Conservation (phyloP, 1,140 invertebrate genomes). For the Phocides pigmalion region DNA sequence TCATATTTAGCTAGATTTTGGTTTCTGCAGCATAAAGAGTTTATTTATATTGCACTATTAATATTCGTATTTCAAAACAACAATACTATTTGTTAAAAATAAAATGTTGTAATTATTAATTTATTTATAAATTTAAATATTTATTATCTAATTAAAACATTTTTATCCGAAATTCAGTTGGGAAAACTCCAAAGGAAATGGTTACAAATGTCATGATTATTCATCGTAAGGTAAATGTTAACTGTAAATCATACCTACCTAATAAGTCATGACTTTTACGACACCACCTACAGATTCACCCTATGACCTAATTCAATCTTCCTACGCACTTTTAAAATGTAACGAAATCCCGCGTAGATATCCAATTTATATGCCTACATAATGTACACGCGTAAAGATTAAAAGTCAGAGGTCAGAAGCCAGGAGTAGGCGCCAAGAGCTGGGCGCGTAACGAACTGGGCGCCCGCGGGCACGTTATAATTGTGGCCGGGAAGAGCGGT, state of each 20-base stretch:
- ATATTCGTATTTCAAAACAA: too few species aligned
- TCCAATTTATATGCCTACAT: constrained; percentile 29
- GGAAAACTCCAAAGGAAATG: too few species aligned
- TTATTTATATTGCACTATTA: too few species aligned
- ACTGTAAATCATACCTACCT: not conserved
- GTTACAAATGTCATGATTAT: not conserved
- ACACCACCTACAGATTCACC: constrained; percentile 12
- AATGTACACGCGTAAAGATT: constrained; percentile 32
- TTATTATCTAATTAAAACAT: too few species aligned
- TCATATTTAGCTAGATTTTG: not conserved
- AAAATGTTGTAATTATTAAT: too few species aligned
- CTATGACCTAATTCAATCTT: constrained; percentile 19
- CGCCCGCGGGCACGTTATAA: constrained; percentile 58
- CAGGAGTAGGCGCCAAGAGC: constrained; percentile 43
- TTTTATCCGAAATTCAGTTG: too few species aligned
- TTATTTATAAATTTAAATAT: too few species aligned
- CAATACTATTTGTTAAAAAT: too few species aligned
- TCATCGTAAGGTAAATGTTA: too few species aligned
- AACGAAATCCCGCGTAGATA: constrained; percentile 22
- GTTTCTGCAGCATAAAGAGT: constrained; percentile 1
- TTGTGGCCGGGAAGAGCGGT: constrained; percentile 45
- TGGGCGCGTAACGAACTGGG: constrained; percentile 48
- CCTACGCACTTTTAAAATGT: constrained; percentile 8
- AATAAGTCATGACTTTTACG: constrained; percentile 1
- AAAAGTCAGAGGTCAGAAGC: constrained; percentile 53